Conservation (phyloP, 2,797 vertebrate genomes). For the Arnoldichthys spilopterus region DNA sequence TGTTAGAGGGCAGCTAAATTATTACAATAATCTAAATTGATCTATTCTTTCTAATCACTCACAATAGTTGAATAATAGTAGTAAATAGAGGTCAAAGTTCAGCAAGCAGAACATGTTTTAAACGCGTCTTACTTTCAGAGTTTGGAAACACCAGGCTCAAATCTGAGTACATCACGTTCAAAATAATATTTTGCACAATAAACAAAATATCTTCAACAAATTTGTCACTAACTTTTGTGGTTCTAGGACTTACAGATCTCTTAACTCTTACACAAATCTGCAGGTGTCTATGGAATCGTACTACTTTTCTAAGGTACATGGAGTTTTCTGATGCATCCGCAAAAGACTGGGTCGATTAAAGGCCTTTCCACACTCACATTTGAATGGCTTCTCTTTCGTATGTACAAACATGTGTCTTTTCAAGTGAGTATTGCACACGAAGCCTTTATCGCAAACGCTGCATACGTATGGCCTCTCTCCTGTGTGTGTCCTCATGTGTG, state of each 20-base stretch:
- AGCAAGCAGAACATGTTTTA: neutral
- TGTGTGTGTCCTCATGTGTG: conserved; percentile 57
- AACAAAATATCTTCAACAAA: neutral
- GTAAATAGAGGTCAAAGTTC: neutral
- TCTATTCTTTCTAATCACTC: neutral
- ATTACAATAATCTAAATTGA: neutral
- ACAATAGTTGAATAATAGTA: neutral
- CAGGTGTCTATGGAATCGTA: neutral
- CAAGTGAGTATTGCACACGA: conserved; percentile 50
- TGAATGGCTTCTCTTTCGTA: conserved; percentile 51
- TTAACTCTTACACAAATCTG: neutral
- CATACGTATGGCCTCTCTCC: conserved; percentile 56
- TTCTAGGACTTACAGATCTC: neutral
- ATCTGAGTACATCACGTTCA: neutral
- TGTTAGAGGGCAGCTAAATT: no score
- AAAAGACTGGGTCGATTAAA: conserved; percentile 53
- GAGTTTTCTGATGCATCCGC: conserved; percentile 48
- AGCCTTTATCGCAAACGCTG: conserved; percentile 48
- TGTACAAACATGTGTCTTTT: conserved; percentile 58
- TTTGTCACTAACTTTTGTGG: neutral
- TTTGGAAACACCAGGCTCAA: neutral
- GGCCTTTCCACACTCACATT: conserved; percentile 53
- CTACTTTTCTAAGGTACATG: conserved; percentile 21
- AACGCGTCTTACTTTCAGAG: neutral
- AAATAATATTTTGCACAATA: neutral